Percentiles rank a stretch among this genome's conserved stretches.
Evolutionary conservation across 1,140 invertebrate species (phyloP).

Genomic region (Gryon sp.): DNA sequence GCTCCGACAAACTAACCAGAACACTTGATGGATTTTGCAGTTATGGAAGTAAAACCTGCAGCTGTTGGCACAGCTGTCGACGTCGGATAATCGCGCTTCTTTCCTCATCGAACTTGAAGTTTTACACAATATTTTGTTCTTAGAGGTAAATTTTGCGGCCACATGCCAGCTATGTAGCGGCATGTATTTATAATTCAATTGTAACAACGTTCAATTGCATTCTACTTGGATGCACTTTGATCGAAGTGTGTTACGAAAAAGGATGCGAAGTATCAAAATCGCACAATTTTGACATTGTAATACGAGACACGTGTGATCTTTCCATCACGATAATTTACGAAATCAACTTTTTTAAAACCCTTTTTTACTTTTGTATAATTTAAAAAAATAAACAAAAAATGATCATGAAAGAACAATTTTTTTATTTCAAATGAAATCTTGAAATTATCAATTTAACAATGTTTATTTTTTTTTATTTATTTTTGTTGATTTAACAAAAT

Average conservation of each 20-base stretch:
- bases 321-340: neutral
- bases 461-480: too few species aligned
- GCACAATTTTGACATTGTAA: constrained; percentile 17
- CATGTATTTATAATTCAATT: too few species aligned
- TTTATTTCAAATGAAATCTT: too few species aligned
- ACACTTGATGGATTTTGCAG: constrained; percentile 31
- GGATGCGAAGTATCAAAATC: constrained; percentile 31
- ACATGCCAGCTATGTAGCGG: constrained; percentile 24
- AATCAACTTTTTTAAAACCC: too few species aligned
- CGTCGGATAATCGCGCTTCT: constrained; percentile 37
- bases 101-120: constrained; percentile 31
- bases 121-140: constrained; percentile 43
- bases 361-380: too few species aligned
- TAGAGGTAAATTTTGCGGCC: constrained; percentile 10
- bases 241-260: constrained; percentile 6
- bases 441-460: too few species aligned
- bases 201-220: constrained; percentile 27
- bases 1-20: constrained; percentile 9
- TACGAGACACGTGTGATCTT: constrained; percentile 38
- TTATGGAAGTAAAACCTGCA: constrained; percentile 44
- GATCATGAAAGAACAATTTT: too few species aligned
- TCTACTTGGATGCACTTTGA: constrained; percentile 23
- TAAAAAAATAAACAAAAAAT: too few species aligned
- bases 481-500: too few species aligned
- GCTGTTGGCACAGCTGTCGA: constrained; percentile 49